Evolutionary conservation across 2,888 invertebrate species (phyloP), one percentile per base, ranked within the genome.

Genomic region (Pterostichus niger): DNA sequence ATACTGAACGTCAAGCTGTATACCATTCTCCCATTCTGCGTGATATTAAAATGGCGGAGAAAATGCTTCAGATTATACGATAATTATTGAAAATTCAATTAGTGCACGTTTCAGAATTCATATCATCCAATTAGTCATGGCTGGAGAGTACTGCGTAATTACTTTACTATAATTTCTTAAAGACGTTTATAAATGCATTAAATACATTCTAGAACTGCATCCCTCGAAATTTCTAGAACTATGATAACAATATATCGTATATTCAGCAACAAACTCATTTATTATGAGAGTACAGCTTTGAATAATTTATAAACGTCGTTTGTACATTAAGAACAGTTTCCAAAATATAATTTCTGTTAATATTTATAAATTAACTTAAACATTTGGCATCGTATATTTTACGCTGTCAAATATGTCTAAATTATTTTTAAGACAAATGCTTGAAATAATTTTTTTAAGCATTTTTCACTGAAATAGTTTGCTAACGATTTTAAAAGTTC

Each of bases 41-140:
- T 64, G n/a, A 40, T 64, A 64, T 64, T 64, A 71, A 71, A 75
- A 77, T 77, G 56, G 77, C 15, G 40, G 40, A 56, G 56, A 56
- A 77, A 77, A 77, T 40, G 77, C 77, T 52, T 49, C 35, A 71
- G 71, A 80, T 80, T 80, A 64, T 49, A 71, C 68, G 61, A 75
- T 75, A 82, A 82, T 82, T 82, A 82, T 75, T 75, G 82, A 82
- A 82, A 82, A 82, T 75, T 82, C 82, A 82, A 82, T 82, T 59
- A 82, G 46, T 40, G 75, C 13, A 54, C 80, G 54, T 71, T 82
- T 82, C 82, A 75, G 82, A 82, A 82, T 82, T 82, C 82, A 75
- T 82, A 82, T 82, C 82, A 82, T 82, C 75, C 75, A 82, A 82
- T 82, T 82, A 82, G 82, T 82, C 75, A 61, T 40, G 59, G 49